Percentiles rank a stretch among this genome's conserved stretches.
phyloP scores from a whole-genome alignment of 2,888 invertebrate species.

The Cantharis flavilabris region DNA sequence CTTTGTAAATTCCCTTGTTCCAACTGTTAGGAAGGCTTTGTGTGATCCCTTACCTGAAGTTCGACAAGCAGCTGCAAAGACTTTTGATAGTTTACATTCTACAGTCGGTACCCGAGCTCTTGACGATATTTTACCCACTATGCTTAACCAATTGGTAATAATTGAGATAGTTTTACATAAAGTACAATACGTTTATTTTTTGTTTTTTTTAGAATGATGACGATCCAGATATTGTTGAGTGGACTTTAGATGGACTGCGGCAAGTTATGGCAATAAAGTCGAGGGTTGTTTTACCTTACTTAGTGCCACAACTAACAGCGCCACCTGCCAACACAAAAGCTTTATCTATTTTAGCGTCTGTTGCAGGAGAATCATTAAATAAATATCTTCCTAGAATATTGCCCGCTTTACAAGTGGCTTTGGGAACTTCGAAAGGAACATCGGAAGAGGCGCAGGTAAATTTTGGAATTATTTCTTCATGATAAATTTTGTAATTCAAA shows the following conservation, averaged over 20 bases:
- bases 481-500: not conserved
- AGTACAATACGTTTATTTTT: not conserved
- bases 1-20: slow-evolving; percentile 85
- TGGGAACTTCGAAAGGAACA: slow-evolving; percentile 71
- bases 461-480: not conserved
- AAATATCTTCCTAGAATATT: slow-evolving; percentile 90
- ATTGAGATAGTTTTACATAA: not conserved
- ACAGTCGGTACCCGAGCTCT: slow-evolving; percentile 92
- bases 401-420: slow-evolving; percentile 82
- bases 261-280: slow-evolving; percentile 98
- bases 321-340: slow-evolving; percentile 92
- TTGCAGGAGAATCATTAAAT: slow-evolving; percentile 91
- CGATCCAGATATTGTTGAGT: slow-evolving; percentile 80
- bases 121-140: slow-evolving; percentile 93
- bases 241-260: slow-evolving; percentile 91
- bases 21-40: slow-evolving; percentile 93
- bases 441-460: slow-evolving; percentile 60
- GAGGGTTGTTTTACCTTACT: slow-evolving; percentile 91
- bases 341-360: slow-evolving; percentile 89
- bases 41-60: slow-evolving; percentile 93
- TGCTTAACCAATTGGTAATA: slow-evolving; percentile 77
- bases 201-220: slow-evolving; percentile 67
- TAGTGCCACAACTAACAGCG: slow-evolving; percentile 91
- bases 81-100: slow-evolving; percentile 94
- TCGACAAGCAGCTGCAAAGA: slow-evolving; percentile 91